Percentiles rank a stretch among this genome's conserved stretches.
These are phyloP conservation scores for Trichogramma dendrolimi DNA, from an alignment of 2,888 invertebrate species.

Conservation along the genomic window DNA sequence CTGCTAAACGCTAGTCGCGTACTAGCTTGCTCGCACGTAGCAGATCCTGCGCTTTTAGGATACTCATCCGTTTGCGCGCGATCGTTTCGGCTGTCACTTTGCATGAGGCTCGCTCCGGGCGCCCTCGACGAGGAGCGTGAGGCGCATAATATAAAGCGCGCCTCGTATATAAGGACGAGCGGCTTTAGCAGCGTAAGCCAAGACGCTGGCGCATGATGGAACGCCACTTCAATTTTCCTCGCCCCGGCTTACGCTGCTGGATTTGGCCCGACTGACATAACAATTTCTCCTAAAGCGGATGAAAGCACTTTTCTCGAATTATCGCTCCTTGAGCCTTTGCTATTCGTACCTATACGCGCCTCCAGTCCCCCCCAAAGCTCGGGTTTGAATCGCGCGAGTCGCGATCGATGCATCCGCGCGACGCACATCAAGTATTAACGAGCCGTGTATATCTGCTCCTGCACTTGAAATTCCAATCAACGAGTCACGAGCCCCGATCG, in stretches of 20 bases:
- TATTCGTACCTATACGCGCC: too few relatives aligned
- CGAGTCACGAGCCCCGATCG: not conserved
- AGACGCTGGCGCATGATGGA: not conserved
- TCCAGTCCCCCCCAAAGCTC: too few relatives aligned
- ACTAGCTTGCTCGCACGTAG: too few relatives aligned
- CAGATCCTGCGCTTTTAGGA: too few relatives aligned
- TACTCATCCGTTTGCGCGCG: not conserved
- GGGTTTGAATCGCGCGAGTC: too few relatives aligned
- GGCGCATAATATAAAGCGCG: not conserved
- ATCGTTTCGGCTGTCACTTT: conserved; percentile 27
- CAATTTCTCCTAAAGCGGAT: too few relatives aligned
- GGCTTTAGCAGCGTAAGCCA: not conserved
- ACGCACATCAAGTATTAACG: conserved; percentile 23
- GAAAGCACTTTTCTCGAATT: too few relatives aligned
- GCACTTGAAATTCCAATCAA: conserved; percentile 24
- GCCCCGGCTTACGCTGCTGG: too few relatives aligned
- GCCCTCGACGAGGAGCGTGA: not conserved
- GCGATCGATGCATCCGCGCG: too few relatives aligned
- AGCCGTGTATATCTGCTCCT: conserved; percentile 7
- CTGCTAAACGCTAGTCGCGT: too few relatives aligned
- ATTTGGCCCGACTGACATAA: too few relatives aligned
- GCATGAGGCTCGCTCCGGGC: conserved; percentile 14
- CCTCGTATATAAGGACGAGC: not conserved
- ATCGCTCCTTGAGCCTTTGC: too few relatives aligned
- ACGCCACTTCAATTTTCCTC: not conserved